Base-by-base conservation (phyloP, 2,888 invertebrate genomes). In the Clostera curtula region DNA sequence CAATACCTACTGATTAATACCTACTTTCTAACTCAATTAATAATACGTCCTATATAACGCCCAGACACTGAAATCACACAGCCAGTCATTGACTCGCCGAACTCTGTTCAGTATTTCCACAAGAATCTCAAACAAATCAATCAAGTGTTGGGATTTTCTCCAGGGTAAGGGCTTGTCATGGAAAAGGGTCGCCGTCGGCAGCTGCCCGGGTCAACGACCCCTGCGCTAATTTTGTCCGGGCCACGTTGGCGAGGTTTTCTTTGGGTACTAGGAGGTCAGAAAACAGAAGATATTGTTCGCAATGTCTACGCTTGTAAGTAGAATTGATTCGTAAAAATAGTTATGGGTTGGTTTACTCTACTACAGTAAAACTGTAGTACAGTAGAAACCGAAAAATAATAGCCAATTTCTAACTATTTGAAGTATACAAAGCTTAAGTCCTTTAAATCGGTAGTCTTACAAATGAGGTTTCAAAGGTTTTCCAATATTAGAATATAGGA, bases 151-250 rank as follows among this genome's bases (percentile, higher is more conserved):
- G 37, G 31, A 33, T 32, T 40, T 36, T 29, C 29, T 35, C 28
- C 29, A 39, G 34, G 40, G 43, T 43, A 47, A 56, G 56, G 56
- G 58, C 47, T 43, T 32, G 39, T 42, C 43, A 49, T 39, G 35
- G 42, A 39, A 31, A 46, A 56, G 61, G 64, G 59, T 51, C 56
- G 36, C 40, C 32, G 31, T 27, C 45, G 49, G 49, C 61, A 59
- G 56, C 67, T 65, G 64, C 45, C 38, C 19, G 49, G 79, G 63
- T 66, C 71, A 43, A 36, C 54, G 65, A 76, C 56, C 77, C 67
- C 59, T 63, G 64, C 52, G 56, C 68, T 65, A 69, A 68, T 68
- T 66, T 55, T 44, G 45, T 47, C 53, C 51, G 42, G n/a, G n/a
- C n/a, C 37, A 33, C 45, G 35, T 34, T 41, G 42, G 1, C 4